These are phyloP conservation scores for Sminthurides aquaticus DNA, from an alignment of 2,888 invertebrate species.

Conservation along the genomic window DNA sequence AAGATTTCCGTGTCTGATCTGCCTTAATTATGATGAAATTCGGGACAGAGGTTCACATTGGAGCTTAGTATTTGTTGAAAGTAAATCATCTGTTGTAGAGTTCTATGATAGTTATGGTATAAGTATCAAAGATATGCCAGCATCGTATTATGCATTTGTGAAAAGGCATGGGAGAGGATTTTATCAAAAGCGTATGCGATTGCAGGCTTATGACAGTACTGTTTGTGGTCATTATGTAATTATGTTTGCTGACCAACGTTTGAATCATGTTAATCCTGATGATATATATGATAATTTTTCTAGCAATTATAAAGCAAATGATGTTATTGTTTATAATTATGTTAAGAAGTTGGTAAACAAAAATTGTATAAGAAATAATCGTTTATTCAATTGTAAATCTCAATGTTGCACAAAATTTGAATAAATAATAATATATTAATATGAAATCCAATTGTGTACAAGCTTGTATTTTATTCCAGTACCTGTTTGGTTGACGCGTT, in stretches of 20 bases:
- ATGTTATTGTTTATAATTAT: background rate
- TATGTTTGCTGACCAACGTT: background rate
- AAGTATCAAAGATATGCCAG: background rate
- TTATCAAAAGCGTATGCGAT: background rate
- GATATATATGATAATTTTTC: background rate
- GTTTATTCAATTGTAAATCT: background rate
- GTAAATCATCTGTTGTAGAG: background rate
- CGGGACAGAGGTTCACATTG: background rate
- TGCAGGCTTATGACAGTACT: background rate
- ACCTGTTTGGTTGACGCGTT: no score
- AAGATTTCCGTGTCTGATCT: background rate
- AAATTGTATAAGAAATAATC: background rate
- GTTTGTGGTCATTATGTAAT: background rate
- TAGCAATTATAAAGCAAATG: background rate
- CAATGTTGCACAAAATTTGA: background rate
- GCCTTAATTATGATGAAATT: background rate
- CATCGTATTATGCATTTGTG: background rate
- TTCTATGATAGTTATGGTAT: constrained; percentile 1
- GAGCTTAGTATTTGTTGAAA: background rate
- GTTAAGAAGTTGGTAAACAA: background rate
- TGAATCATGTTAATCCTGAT: background rate
- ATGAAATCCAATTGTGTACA: no score
- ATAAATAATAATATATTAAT: no score
- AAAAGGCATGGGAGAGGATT: background rate
- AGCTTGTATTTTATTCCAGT: no score